These are phyloP conservation scores for Lagopus muta DNA, from an alignment of 2,113 vertebrate species.

Conservation along the genomic window DNA sequence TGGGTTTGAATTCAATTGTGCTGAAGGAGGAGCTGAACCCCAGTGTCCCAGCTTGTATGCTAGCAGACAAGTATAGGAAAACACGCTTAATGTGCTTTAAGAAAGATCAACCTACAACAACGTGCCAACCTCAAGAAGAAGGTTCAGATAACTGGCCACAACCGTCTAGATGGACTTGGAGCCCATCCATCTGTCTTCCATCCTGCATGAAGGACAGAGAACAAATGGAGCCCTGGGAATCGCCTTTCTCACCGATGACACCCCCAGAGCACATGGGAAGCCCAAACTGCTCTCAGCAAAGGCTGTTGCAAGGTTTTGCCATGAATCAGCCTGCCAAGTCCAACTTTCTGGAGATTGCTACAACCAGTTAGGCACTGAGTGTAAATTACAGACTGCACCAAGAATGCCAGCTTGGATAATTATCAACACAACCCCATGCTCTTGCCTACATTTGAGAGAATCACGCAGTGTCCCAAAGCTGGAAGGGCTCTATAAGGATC, in stretches of 20 bases:
- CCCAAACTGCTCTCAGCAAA: background rate
- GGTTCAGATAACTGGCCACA: background rate
- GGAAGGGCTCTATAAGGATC: background rate
- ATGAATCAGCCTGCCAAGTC: background rate
- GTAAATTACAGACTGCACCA: background rate
- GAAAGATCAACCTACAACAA: too few species aligned
- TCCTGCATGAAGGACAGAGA: accelerated
- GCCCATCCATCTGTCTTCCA: background rate
- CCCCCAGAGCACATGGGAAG: accelerated
- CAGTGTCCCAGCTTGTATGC: background rate
- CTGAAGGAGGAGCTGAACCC: background rate
- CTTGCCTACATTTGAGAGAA: background rate
- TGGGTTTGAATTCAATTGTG: background rate
- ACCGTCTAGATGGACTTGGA: background rate
- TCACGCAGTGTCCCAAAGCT: background rate
- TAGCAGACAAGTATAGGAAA: background rate
- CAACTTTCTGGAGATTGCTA: background rate
- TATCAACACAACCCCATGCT: background rate
- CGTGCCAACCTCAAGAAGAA: background rate
- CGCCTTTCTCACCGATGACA: background rate
- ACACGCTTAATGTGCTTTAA: background rate
- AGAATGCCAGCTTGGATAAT: background rate
- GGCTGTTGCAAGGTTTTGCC: accelerated
- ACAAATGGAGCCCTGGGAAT: background rate
- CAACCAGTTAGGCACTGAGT: background rate